These are phyloP conservation scores for Oasisia sp. DNA, from an alignment of 2,888 invertebrate genomes.

Conservation along the genomic window DNA sequence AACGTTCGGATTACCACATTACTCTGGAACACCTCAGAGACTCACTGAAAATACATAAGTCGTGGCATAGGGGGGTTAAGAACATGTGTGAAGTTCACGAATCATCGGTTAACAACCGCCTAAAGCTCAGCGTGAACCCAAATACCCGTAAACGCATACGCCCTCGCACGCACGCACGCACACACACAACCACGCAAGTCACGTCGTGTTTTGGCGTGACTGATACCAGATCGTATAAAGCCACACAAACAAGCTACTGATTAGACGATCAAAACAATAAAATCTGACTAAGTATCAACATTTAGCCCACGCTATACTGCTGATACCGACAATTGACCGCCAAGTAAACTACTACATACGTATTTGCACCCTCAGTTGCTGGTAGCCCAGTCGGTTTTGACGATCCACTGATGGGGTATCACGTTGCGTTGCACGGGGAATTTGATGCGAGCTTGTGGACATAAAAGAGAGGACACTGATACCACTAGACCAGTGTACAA, in stretches of 20 bases:
- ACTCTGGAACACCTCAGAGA: too few species aligned
- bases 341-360: not conserved
- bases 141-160: too few species aligned
- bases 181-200: too few species aligned
- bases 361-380: not conserved
- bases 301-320: not conserved
- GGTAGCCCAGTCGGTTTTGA: not conserved
- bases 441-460: not conserved
- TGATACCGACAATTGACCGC: not conserved
- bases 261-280: not conserved
- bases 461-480: not conserved
- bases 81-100: too few species aligned
- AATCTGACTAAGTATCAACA: not conserved
- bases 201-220: too few species aligned
- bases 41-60: too few species aligned
- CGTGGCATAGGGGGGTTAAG: too few species aligned
- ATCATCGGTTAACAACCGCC: too few species aligned
- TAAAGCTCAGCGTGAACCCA: too few species aligned
- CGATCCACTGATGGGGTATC: not conserved
- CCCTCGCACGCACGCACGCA: too few species aligned
- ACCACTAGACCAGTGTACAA: not conserved
- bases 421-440: not conserved
- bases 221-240: not conserved
- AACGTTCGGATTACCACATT: too few species aligned
- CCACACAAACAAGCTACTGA: not conserved